Evolutionary conservation across 2,888 invertebrate genomes (phyloP).

Genomic region (Heliconius ethilla): DNA sequence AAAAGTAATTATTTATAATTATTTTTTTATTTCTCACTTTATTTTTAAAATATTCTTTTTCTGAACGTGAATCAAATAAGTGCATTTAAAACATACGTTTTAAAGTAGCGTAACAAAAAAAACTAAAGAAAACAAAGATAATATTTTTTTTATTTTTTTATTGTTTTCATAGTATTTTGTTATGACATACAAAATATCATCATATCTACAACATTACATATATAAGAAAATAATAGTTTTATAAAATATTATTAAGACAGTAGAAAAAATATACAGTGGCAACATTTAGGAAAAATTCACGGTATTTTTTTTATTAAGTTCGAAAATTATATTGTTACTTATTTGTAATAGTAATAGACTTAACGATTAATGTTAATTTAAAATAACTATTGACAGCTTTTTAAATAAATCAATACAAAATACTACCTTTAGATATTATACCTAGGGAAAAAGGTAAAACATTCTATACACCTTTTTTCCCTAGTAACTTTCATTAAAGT

Average conservation of each 20-base stretch:
- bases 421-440: too few relatives aligned
- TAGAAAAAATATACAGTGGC: conserved; percentile 55
- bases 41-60: too few relatives aligned
- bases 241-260: neutral
- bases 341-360: conserved; percentile 1
- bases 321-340: conserved; percentile 10
- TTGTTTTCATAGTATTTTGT: neutral
- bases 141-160: neutral
- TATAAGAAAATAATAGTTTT: neutral
- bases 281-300: conserved; percentile 77
- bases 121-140: neutral
- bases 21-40: too few relatives aligned
- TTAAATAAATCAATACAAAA: neutral
- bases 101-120: too few relatives aligned
- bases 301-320: conserved; percentile 42
- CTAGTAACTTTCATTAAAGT: too few relatives aligned
- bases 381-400: neutral
- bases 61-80: too few relatives aligned
- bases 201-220: neutral
- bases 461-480: too few relatives aligned
- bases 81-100: too few relatives aligned
- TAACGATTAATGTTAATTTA: neutral
- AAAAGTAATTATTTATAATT: neutral
- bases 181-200: conserved; percentile 4
- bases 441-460: too few relatives aligned